Base-by-base conservation (phyloP, 2,888 invertebrate species). In the Marronus borbonicus region DNA sequence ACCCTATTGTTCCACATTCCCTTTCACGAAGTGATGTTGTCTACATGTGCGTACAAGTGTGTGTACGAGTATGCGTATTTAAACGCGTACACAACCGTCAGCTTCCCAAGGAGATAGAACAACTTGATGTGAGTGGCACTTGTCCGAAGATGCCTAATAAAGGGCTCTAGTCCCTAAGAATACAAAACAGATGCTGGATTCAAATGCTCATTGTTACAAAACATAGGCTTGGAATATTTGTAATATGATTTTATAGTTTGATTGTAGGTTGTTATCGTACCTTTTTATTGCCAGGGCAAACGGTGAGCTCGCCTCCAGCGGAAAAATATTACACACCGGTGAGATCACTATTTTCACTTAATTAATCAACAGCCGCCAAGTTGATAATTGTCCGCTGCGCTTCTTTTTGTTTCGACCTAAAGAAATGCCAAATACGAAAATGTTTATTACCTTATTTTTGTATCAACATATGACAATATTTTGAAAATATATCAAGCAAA, bases 1-100 rank as follows among this genome's bases (percentile, higher is more conserved):
- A 60, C 77, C 39, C 60, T 50, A 77, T 77, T 77, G 77, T 77
- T 77, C 36, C 39, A 60, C n/a, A 10, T 14, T 20, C 64, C 60
- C 60, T 60, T 72, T 72, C 39, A 17, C 50, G 36, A 55, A 39
- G 8, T 72, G 39, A 36, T 72, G 55, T 24, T 58, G 70, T 60
- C 72, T 72, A 58, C 72, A 72, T 44, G 58, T 72, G 72, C 58
- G 55, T 72, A 55, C 39, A 72, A 58, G 36, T 8, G 28, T 68
- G 68, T 50, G 49, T 68, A 50, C 14, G 50, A 50, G 68, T 49
- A 49, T 14, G 49, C 50, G 39, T 50, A 52, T 68, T 50, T 28
- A 10, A 28, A 39, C 17, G 44, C 58, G 17, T 58, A 60, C 39
- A 72, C 17, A 72, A 50, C 52, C 50, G 49, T 50, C 66, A 66